These are phyloP conservation scores for Pyrocephalus nanus DNA, from an alignment of 2,797 vertebrate species.

Conservation along the genomic window DNA sequence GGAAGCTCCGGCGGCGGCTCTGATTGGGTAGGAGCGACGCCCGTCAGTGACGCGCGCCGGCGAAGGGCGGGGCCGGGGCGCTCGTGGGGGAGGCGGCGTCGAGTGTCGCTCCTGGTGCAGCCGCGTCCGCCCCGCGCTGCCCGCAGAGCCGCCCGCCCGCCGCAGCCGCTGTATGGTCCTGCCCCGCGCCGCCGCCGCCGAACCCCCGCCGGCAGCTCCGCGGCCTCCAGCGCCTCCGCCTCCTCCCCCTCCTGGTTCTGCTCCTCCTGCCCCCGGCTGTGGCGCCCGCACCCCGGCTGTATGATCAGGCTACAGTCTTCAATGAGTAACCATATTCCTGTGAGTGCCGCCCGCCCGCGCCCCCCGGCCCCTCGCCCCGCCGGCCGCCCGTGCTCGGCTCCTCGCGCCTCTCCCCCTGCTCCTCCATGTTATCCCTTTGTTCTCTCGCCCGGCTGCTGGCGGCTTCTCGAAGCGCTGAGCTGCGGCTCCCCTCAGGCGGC, in stretches of 20 bases:
- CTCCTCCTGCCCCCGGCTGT: conserved; percentile 75
- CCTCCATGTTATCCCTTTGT: conserved; percentile 57
- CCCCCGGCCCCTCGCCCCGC: neutral
- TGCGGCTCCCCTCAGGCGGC: neutral
- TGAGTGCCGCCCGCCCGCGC: conserved; percentile 78
- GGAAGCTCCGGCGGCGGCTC: neutral
- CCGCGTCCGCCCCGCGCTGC: neutral
- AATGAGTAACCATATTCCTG: conserved; percentile 99
- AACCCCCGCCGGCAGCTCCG: conserved; percentile 58
- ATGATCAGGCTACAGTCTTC: conserved; percentile 99
- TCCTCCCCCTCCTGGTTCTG: conserved; percentile 63
- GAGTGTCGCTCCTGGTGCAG: conserved; percentile 32
- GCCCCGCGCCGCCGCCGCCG: conserved; percentile 40
- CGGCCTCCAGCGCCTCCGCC: conserved; percentile 65
- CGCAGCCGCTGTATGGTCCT: conserved; percentile 58
- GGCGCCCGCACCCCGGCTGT: conserved; percentile 90
- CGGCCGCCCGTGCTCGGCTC: neutral
- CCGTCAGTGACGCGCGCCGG: neutral
- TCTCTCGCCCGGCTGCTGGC: neutral
- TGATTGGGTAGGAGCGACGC: neutral
- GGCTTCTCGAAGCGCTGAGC: neutral
- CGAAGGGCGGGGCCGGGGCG: neutral
- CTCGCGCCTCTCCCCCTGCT: neutral
- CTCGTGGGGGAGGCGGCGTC: conserved; percentile 35
- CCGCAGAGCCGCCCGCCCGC: neutral